Evolutionary conservation across 2,797 vertebrate genomes (phyloP).

Genomic region (Enteromius viviparus): DNA sequence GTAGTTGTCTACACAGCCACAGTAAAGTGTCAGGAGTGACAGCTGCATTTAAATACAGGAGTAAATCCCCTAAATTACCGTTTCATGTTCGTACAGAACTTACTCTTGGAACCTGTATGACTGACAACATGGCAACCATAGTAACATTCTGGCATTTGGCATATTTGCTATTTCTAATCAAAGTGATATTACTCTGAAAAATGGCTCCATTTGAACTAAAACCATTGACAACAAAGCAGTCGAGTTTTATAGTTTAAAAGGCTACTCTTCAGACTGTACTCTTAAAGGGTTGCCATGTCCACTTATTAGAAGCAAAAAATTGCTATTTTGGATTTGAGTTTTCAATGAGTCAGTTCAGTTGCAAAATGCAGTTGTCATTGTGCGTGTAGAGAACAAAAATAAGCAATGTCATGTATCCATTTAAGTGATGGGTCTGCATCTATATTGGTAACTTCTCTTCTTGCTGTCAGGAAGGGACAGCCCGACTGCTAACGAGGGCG

Average conservation of each 20-base stretch:
- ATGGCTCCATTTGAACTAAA: not conserved
- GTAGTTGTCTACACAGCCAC: not conserved
- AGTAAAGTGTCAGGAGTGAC: not conserved
- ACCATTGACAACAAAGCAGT: not conserved
- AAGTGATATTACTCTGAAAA: not conserved
- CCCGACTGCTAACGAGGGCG: slow-evolving; percentile 84
- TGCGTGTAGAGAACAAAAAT: not conserved
- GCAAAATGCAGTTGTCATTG: not conserved
- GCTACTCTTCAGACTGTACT: not conserved
- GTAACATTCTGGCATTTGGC: not conserved
- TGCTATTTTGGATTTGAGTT: not conserved
- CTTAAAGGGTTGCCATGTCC: not conserved
- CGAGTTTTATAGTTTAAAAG: not conserved
- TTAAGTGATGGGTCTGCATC: not conserved
- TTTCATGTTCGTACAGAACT: not conserved
- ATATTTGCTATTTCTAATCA: not conserved
- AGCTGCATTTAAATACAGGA: not conserved
- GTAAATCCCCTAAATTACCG: not conserved
- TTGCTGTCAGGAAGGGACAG: slow-evolving; percentile 86
- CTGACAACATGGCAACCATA: not conserved
- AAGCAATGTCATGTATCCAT: not conserved
- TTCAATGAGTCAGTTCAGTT: not conserved
- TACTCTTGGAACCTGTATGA: not conserved
- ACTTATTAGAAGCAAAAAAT: not conserved
- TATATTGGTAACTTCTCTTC: slow-evolving; percentile 52